Evolutionary conservation across 1,140 invertebrate genomes (phyloP), one percentile per base, ranked within the genome.

Genomic region (Anadara kagoshimensis): DNA sequence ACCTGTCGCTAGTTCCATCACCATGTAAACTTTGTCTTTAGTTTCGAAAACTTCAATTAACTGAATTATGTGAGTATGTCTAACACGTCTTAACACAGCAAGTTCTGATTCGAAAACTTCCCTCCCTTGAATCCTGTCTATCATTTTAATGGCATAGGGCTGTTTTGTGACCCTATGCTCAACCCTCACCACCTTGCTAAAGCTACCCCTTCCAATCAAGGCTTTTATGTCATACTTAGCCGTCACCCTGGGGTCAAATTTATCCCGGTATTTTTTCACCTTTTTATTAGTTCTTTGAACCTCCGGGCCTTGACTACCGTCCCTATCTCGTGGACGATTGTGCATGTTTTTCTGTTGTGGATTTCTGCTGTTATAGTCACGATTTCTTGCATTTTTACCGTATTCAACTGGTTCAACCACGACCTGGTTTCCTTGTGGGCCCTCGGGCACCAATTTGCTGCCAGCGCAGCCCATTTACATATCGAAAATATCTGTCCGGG

Each of bases 1-100:
- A 86, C 97, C 94, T 94, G 98, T 90, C 43, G 91, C 95, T 81
- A 98, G 93, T 91, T 99, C 98, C 93, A 98, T 96, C 20, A 99
- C 94, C 83, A 99, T 93, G 91, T 97, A 99, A 62, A 98, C 91
- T 91, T 97, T 95, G 82, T 94, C 93, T 56, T 93, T 92, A 58
- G 95, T 95, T 89, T 99, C 96, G 88, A 97, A 95, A 85, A 98
- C 96, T 80, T 96, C 94, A 78, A 97, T 92, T 68, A 99, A 91
- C 78, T 95, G 94, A 77, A 99, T 97, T 77, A 99, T 98, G 89
- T 98, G 95, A 20, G 94, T 93, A 92, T 99, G 97, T 68, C 87
- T 87, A 1, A 92, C 90, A 29, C 91, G 79, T 51, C 90, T 78
- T 29, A 92, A 80, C 59, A 92, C 91, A 44, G 88, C 83, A 44